These are phyloP conservation scores for Phaedon cochleariae DNA, from an alignment of 2,888 invertebrate species.

Conservation along the genomic window DNA sequence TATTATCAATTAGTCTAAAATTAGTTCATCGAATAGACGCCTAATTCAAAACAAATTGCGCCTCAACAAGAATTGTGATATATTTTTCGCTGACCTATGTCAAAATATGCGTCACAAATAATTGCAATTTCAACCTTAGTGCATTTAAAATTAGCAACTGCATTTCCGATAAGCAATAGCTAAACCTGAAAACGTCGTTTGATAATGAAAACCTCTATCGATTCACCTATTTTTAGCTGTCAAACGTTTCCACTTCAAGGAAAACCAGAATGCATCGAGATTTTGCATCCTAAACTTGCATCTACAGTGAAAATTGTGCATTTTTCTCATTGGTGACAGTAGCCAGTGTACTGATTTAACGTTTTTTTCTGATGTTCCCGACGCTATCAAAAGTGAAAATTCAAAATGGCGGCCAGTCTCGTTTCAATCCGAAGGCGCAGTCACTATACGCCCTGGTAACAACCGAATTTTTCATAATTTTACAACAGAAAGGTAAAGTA, in stretches of 20 bases:
- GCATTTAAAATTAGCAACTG: constrained; percentile 28
- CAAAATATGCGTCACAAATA: constrained; percentile 26
- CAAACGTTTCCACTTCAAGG: constrained; percentile 49
- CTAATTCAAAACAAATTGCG: constrained; percentile 23
- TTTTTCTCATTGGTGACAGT: constrained; percentile 30
- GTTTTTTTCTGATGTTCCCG: constrained; percentile 24
- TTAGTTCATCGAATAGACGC: constrained; percentile 23
- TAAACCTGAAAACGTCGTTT: constrained; percentile 37
- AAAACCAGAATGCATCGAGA: constrained; percentile 42
- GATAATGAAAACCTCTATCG: constrained; percentile 55
- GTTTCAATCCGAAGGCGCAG: constrained; percentile 56
- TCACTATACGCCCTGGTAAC: constrained; percentile 54
- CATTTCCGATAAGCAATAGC: constrained; percentile 19
- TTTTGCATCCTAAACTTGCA: constrained; percentile 36
- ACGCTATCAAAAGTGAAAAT: constrained; percentile 62
- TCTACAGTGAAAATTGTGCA: constrained; percentile 19
- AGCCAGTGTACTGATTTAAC: constrained; percentile 15
- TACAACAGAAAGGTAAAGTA: constrained; percentile 50
- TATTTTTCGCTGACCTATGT: constrained; percentile 34
- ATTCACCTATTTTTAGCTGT: constrained; percentile 56
- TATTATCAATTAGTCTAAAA: constrained; percentile 9
- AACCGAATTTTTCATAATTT: constrained; percentile 51
- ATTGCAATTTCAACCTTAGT: constrained; percentile 19
- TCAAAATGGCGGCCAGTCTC: constrained; percentile 60
- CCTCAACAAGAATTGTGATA: constrained; percentile 12